Evolutionary conservation across 1,140 invertebrate genomes (phyloP), one percentile per base, ranked within the genome.

Genomic region (Drosophila bifasciata): DNA sequence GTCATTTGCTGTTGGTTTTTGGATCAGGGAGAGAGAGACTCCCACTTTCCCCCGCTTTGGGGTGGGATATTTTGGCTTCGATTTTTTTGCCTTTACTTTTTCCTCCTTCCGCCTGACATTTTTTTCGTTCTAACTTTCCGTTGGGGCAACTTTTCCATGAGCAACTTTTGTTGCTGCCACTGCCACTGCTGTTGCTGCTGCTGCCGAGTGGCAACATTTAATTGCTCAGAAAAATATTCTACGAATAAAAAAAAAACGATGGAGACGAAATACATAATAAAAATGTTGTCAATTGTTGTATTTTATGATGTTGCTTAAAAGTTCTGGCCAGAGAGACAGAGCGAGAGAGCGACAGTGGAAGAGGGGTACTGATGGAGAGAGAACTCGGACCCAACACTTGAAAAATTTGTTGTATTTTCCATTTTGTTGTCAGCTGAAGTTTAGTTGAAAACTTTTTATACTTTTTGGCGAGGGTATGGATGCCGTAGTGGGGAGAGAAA

Each of bases 191-290:
- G 41, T 23, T 41, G 19, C 21, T 67, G 56, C 23, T 25, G 15
- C 61, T 69, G 69, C 61, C 73, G 88, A 86, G 83, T 86, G 83
- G 83, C 60, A 86, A 88, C 83, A 86, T 88, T 86, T 86, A 86
- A 86, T 86, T 86, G 81, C 81, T 86, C 83, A 81, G 73, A 85
- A 85, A 85, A 86, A 86, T 78, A 88, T 81, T 85, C 76, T 32
- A 13, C 61, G 64, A 66, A 67, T n/a, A 81, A 55, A 71, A 55
- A 48, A 57, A 45, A 62, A 67, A 57, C 40, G 58, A 43, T 23
- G 48, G n/a, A 56, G 39, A 56, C 21, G 49, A 55, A 52, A 61
- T 48, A 69, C 61, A 52, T 44, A 61, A 70, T 72, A 76, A 81
- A 81, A 76, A 76, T 86, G 71, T 80, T 86, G 77, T 81, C 81